Conservation (phyloP, 2,113 vertebrate species). For the Sisor rabdophorus region DNA sequence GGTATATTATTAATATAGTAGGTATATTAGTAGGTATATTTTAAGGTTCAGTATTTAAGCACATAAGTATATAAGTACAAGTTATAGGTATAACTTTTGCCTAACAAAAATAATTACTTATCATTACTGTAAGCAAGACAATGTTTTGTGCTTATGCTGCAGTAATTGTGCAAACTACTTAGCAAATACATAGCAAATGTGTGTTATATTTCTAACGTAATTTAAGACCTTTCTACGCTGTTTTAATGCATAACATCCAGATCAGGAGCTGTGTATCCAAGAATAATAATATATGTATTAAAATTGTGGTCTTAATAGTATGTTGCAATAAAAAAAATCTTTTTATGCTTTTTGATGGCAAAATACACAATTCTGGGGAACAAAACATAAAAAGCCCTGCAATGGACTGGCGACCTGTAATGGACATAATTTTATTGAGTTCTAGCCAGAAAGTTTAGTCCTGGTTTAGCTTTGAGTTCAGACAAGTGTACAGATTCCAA, state of each 20-base stretch:
- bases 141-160: background rate
- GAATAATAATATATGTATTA: background rate
- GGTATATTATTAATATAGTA: too few relatives aligned
- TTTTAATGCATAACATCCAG: background rate
- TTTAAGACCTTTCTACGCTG: background rate
- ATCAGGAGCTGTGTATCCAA: background rate
- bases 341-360: too few relatives aligned
- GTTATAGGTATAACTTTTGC: background rate
- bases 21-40: background rate
- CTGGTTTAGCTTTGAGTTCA: background rate
- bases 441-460: background rate
- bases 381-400: too few relatives aligned
- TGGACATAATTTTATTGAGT: background rate
- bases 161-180: background rate
- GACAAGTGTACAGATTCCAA: constrained; percentile 40
- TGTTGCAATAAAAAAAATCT: background rate
- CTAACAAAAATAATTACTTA: background rate
- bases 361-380: too few relatives aligned
- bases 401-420: too few relatives aligned
- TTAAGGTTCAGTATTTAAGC: background rate
- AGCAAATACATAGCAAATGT: too few relatives aligned
- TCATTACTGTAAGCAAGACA: background rate
- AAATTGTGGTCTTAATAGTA: background rate
- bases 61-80: too few relatives aligned
- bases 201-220: background rate